Conservation (phyloP, 2,888 invertebrate genomes). For the Diaprepes abbreviatus region DNA sequence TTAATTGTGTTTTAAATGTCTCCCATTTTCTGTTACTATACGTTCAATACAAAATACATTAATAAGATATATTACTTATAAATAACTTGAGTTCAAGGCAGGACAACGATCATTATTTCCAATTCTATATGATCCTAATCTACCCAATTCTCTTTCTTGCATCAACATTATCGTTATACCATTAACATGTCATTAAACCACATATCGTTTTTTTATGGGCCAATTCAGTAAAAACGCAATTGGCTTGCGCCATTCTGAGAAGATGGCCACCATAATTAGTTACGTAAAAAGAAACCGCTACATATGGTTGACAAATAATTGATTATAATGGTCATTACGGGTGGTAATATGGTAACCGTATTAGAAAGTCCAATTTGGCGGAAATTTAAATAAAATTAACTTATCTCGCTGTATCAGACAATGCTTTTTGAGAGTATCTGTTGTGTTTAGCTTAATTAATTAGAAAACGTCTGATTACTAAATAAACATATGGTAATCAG, state of each 20-base stretch:
- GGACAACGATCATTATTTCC: too few relatives aligned
- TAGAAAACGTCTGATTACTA: too few relatives aligned
- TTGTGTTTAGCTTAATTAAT: too few relatives aligned
- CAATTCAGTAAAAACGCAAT: constrained; percentile 14
- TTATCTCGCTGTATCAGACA: too few relatives aligned
- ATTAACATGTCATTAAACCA: constrained; percentile 2
- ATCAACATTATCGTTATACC: background rate
- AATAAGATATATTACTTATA: too few relatives aligned
- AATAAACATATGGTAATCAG: too few relatives aligned
- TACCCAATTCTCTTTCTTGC: background rate
- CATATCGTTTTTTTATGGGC: background rate
- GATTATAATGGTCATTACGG: constrained; percentile 13
- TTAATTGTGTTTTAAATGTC: too few relatives aligned
- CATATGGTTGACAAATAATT: constrained; percentile 31
- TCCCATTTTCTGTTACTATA: too few relatives aligned
- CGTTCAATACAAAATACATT: too few relatives aligned
- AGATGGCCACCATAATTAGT: constrained; percentile 33
- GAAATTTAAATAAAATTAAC: background rate
- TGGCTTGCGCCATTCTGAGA: constrained; percentile 22
- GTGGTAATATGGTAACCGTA: background rate
- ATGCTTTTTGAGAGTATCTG: too few relatives aligned
- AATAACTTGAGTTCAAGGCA: too few relatives aligned
- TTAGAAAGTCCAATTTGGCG: constrained; percentile 7
- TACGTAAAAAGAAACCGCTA: constrained; percentile 31
- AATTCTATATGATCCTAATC: constrained; percentile 1